These are phyloP conservation scores for Rhagonycha fulva DNA, from an alignment of 2,888 invertebrate species.

Conservation along the genomic window DNA sequence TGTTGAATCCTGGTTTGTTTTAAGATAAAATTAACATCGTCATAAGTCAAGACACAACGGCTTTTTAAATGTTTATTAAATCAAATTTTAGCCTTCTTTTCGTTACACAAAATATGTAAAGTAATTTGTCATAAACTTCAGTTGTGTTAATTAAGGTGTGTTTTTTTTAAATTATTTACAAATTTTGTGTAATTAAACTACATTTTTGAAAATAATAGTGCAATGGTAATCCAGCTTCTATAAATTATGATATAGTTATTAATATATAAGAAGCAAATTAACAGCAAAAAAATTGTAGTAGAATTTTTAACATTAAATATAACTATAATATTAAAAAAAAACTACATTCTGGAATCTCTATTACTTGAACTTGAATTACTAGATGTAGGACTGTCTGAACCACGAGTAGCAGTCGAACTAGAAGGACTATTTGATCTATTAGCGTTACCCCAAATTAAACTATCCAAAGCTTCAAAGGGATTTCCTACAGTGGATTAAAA, in stretches of 20 bases:
- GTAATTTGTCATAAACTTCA: not conserved
- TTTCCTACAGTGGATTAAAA: constrained; percentile 27
- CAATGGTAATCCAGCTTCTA: constrained; percentile 3
- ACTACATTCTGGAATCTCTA: constrained; percentile 37
- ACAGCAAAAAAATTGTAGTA: not conserved
- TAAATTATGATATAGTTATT: not conserved
- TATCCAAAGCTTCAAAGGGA: constrained; percentile 37
- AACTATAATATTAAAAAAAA: constrained; percentile 8
- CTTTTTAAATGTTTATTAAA: constrained; percentile 12
- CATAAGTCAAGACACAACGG: not conserved
- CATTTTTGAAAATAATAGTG: constrained; percentile 12
- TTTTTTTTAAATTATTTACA: constrained; percentile 7
- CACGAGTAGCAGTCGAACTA: constrained; percentile 33
- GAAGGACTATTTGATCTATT: constrained; percentile 32
- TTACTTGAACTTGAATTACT: constrained; percentile 38
- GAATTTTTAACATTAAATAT: not conserved
- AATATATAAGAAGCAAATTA: not conserved
- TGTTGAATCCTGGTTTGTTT: not conserved
- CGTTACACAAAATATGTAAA: constrained; percentile 21
- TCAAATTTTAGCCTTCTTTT: constrained; percentile 21
- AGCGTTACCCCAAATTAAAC: constrained; percentile 37
- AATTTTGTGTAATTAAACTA: constrained; percentile 14
- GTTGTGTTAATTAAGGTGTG: not conserved
- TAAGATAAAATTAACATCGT: not conserved
- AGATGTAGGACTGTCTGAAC: constrained; percentile 31